phyloP scores from a whole-genome alignment of 1,140 invertebrate genomes.

The Drosophila triauraria region DNA sequence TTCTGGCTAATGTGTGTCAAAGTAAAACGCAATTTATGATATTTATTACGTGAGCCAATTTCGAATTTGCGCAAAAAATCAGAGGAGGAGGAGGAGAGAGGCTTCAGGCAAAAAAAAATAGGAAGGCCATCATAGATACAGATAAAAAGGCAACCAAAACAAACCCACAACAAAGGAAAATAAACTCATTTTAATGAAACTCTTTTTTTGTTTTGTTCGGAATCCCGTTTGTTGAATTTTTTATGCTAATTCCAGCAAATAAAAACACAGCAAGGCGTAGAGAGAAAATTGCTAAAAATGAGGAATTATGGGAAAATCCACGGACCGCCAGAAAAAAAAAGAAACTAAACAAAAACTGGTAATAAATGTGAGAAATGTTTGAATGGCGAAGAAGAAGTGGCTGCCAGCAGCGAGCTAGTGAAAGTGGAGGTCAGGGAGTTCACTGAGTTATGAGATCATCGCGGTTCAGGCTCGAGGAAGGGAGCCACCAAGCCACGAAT shows the following conservation, averaged over 20 bases:
- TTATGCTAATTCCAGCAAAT: slow-evolving; percentile 64
- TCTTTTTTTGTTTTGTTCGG: slow-evolving; percentile 52
- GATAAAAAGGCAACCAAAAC: slow-evolving; percentile 29
- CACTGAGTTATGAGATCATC: slow-evolving; percentile 51
- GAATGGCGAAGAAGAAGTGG: slow-evolving; percentile 25
- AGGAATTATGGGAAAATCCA: slow-evolving; percentile 53
- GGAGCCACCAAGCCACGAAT: not conserved
- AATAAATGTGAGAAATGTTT: slow-evolving; percentile 58
- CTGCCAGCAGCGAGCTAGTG: slow-evolving; percentile 30
- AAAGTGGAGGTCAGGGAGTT: slow-evolving; percentile 56
- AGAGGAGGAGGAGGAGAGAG: slow-evolving; percentile 17
- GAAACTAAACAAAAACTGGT: slow-evolving; percentile 28
- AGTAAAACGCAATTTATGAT: slow-evolving; percentile 82
- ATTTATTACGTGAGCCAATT: slow-evolving; percentile 80
- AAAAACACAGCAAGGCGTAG: slow-evolving; percentile 32
- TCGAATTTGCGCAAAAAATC: slow-evolving; percentile 51
- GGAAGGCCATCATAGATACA: slow-evolving; percentile 23
- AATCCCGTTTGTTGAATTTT: slow-evolving; percentile 55
- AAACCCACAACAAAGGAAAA: slow-evolving; percentile 32
- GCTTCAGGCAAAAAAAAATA: slow-evolving; percentile 11
- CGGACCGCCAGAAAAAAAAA: slow-evolving; percentile 7
- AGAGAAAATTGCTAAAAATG: slow-evolving; percentile 39
- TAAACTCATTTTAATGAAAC: slow-evolving; percentile 70
- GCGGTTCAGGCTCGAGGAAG: slow-evolving; percentile 13
- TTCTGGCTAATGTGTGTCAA: slow-evolving; percentile 70